Percentiles rank a stretch among this genome's conserved stretches.
Conservation (phyloP, 2,113 vertebrate genomes). For the Pantherophis guttatus region DNA sequence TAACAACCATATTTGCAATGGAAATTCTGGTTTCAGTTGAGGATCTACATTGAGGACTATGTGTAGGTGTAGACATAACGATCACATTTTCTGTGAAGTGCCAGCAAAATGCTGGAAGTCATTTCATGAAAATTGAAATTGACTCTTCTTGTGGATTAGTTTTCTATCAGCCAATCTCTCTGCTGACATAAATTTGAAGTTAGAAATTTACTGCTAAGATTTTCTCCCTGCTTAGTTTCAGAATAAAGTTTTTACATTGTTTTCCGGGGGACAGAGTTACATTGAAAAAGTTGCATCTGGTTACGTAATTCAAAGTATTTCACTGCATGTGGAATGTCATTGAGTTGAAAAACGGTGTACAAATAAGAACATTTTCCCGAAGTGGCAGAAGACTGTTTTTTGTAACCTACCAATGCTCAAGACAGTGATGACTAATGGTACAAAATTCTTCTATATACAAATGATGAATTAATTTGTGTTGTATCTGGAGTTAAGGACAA, state of each 20-base stretch:
- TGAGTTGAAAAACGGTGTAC: conserved; percentile 28
- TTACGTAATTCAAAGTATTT: conserved; percentile 36
- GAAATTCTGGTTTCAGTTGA: no score
- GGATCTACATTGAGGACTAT: neutral
- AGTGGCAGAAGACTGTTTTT: neutral
- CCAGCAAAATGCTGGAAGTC: neutral
- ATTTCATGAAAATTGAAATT: conserved; percentile 40
- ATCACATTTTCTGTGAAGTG: neutral
- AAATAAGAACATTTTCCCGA: neutral
- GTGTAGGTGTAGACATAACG: neutral
- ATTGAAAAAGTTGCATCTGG: conserved; percentile 34
- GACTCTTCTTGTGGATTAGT: conserved; percentile 18
- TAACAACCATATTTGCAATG: no score
- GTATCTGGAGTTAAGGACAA: neutral
- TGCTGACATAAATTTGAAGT: conserved; percentile 37
- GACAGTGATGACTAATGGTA: neutral
- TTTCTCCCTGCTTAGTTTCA: conserved; percentile 39
- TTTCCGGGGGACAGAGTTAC: conserved; percentile 34
- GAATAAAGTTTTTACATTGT: conserved; percentile 37
- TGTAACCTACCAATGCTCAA: neutral
- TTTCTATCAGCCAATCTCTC: conserved; percentile 38
- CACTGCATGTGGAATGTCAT: conserved; percentile 18
- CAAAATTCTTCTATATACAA: neutral
- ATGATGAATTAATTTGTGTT: neutral
- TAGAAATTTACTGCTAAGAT: conserved; percentile 17